Evolutionary conservation across 2,888 invertebrate species (phyloP), one percentile per base, ranked within the genome.

Genomic region (Papilio protenor): DNA sequence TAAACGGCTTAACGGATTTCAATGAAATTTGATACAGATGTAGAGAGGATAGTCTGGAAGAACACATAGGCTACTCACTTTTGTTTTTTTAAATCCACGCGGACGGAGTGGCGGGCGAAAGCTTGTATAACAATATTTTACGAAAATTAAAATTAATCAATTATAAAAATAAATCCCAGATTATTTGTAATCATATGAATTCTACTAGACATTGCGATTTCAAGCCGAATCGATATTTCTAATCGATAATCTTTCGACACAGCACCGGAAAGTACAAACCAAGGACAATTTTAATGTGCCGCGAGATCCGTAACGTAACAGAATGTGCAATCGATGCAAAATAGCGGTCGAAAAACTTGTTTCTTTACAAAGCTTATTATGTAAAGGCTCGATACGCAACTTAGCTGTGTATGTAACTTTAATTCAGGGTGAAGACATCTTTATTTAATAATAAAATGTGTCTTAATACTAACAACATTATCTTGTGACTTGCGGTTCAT

Each of bases 271-370:
- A 85, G 83, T 82, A 81, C 75, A 77, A 71, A 77, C 78, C 84
- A 85, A 85, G 85, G 85, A 84, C 85, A 83, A 75, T 78, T 80
- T 82, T 83, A 84, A 84, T 83, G 82, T 33, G 83, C 40, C 64
- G 61, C 78, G 75, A 75, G 75, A 75, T 75, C 71, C 71, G 70
- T 75, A 78, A 75, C 78, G 75, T 78, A 78, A 78, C 70, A 73
- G 73, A 78, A 78, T 78, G 78, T 78, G 78, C 78, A 78, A 78
- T 75, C 77, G 70, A 59, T 73, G 77, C 77, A 74, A 77, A 78
- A 66, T 40, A 66, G 66, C 70, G 73, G 16, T 73, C 33, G 57
- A 66, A 73, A 73, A 77, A 73, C 73, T 77, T 12, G 73, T 77
- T 77, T 57, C 8, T 77, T 69, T 73, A 40, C 77, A 57, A 73